Percentiles rank a stretch among this genome's conserved stretches.
phyloP scores from a whole-genome alignment of 2,113 vertebrate species.

The Gymnogyps californianus region DNA sequence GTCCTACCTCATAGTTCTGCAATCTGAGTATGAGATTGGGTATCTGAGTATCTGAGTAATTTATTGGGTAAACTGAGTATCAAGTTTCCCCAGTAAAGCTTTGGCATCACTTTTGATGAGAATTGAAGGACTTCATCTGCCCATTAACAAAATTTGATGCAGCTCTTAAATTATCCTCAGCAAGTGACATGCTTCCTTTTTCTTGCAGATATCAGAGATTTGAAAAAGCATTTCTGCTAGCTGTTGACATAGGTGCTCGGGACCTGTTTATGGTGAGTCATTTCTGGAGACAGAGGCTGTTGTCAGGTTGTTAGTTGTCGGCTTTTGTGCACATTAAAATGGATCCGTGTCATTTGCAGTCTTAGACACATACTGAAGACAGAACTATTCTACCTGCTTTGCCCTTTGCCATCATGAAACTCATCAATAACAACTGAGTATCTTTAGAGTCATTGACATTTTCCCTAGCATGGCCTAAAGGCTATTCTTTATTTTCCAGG shows the following conservation, averaged over 20 bases:
- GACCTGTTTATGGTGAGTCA: slow-evolving; percentile 98
- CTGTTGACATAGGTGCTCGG: slow-evolving; percentile 88
- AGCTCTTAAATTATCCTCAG: not conserved
- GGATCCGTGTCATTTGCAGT: slow-evolving; percentile 37
- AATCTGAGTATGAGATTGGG: not conserved
- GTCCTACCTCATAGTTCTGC: not conserved
- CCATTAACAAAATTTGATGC: not conserved
- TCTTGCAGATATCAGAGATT: slow-evolving; percentile 86
- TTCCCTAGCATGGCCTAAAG: not conserved
- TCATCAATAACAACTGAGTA: slow-evolving; percentile 20
- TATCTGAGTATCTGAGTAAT: no score
- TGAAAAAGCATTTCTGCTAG: slow-evolving; percentile 96
- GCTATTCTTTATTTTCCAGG: slow-evolving; percentile 55
- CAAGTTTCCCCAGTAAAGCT: not conserved
- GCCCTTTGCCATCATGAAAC: slow-evolving; percentile 21
- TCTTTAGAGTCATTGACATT: slow-evolving; percentile 56
- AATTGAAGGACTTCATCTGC: not conserved
- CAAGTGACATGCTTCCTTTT: not conserved
- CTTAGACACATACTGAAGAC: not conserved
- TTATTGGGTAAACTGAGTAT: not conserved
- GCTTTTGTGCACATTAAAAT: slow-evolving; percentile 51
- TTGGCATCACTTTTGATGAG: not conserved
- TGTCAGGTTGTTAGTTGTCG: slow-evolving; percentile 45
- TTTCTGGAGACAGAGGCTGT: slow-evolving; percentile 32
- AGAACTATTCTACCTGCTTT: slow-evolving; percentile 35